Conservation (phyloP, 2,888 invertebrate genomes). For the Diadegma fenestrale region DNA sequence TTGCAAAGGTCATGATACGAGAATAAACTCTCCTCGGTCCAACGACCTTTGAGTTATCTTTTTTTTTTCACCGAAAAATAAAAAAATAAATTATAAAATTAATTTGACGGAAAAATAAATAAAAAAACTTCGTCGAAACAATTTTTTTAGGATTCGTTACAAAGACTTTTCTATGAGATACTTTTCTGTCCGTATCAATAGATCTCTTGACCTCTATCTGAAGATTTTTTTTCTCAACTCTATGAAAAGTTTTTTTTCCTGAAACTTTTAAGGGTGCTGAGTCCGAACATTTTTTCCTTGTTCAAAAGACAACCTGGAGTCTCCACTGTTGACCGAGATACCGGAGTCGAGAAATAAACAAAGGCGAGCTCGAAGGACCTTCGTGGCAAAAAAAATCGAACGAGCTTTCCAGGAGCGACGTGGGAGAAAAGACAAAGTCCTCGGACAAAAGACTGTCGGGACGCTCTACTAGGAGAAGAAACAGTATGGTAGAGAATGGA, state of each 20-base stretch:
- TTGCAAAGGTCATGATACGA: not conserved
- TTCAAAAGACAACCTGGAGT: constrained; percentile 13
- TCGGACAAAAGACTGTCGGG: constrained; percentile 51
- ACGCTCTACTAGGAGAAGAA: constrained; percentile 29
- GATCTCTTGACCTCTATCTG: not conserved
- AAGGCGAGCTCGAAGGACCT: constrained; percentile 53
- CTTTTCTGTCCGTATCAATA: constrained; percentile 1
- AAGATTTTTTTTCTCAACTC: not conserved
- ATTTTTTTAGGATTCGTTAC: not conserved
- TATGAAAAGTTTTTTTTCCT: not conserved
- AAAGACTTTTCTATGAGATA: not conserved
- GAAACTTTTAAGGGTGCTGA: not conserved
- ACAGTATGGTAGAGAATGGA: constrained; percentile 7
- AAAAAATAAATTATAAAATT: not conserved
- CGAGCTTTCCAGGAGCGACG: constrained; percentile 53
- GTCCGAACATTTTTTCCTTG: not conserved
- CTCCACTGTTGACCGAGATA: constrained; percentile 50
- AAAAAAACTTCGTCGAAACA: not conserved
- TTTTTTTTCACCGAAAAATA: too few relatives aligned
- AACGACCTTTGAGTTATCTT: not conserved
- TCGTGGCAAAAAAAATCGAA: constrained; percentile 34
- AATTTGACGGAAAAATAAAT: not conserved
- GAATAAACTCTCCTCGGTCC: not conserved
- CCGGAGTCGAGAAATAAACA: constrained; percentile 56
- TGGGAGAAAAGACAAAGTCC: constrained; percentile 28